Conservation (phyloP, 1,140 invertebrate genomes). For the Scaptomyza montana region DNA sequence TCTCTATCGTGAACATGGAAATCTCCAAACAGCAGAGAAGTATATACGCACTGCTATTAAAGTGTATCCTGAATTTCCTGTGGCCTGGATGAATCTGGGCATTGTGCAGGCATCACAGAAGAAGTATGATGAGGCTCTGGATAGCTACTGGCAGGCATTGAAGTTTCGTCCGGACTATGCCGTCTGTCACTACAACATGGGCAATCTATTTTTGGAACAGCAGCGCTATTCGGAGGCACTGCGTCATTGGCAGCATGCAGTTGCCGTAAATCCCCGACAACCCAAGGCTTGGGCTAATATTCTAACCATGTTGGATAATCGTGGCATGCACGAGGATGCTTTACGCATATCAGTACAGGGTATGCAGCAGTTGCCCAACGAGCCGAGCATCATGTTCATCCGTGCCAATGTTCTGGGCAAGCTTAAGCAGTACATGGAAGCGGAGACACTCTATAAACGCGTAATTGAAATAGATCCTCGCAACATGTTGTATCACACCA, state of each 20-base stretch:
- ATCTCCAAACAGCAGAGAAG: slow-evolving; percentile 89
- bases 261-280: slow-evolving; percentile 90
- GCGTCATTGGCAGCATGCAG: slow-evolving; percentile 92
- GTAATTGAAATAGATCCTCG: slow-evolving; percentile 89
- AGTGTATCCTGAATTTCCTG: slow-evolving; percentile 93
- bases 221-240: slow-evolving; percentile 85
- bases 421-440: slow-evolving; percentile 88
- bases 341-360: slow-evolving; percentile 88
- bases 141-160: slow-evolving; percentile 92
- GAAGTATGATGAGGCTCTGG: slow-evolving; percentile 89
- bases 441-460: slow-evolving; percentile 91
- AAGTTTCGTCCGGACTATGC: slow-evolving; percentile 91
- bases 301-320: slow-evolving; percentile 93
- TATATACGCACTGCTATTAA: slow-evolving; percentile 90
- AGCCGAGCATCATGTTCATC: slow-evolving; percentile 92
- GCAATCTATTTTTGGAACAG: slow-evolving; percentile 90
- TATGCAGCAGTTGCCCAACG: slow-evolving; percentile 88
- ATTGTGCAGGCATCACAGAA: slow-evolving; percentile 92
- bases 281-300: slow-evolving; percentile 96
- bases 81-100: slow-evolving; percentile 99
- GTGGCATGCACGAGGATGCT: slow-evolving; percentile 88
- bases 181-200: slow-evolving; percentile 97
- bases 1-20: slow-evolving; percentile 91
- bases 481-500: slow-evolving; percentile 91
- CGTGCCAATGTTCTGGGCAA: slow-evolving; percentile 95